These are phyloP conservation scores for Thysanoteuthis rhombus DNA, from an alignment of 2,888 invertebrate species.

Conservation along the genomic window DNA sequence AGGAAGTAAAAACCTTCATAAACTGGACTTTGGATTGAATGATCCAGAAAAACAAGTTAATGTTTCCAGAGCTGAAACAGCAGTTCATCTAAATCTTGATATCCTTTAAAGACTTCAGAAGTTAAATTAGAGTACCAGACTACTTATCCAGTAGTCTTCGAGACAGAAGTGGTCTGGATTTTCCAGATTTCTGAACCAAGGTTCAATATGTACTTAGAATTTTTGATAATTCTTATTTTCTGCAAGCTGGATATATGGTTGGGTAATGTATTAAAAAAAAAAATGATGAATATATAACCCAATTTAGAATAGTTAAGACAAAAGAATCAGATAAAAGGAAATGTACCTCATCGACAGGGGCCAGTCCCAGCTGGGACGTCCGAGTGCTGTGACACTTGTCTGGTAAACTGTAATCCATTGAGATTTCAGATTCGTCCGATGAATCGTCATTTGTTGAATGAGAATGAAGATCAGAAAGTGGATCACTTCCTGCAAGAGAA, in stretches of 20 bases:
- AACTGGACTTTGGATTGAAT: no score
- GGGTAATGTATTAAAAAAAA: no score
- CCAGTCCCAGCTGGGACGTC: constrained; percentile 52
- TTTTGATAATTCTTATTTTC: no score
- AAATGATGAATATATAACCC: fast-evolving
- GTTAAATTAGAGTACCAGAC: no score
- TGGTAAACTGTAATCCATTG: constrained; percentile 52
- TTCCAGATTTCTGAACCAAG: no score
- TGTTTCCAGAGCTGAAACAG: no score
- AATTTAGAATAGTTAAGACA: not conserved
- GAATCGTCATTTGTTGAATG: constrained; percentile 45
- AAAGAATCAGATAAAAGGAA: not conserved
- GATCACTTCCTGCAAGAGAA: constrained; percentile 32
- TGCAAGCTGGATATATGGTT: no score
- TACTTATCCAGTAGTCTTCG: no score
- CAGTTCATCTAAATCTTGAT: not conserved
- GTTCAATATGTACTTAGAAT: no score
- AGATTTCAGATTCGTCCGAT: constrained; percentile 57
- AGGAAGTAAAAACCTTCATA: no score
- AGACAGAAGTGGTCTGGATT: no score
- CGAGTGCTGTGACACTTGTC: constrained; percentile 54
- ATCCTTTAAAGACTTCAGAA: not conserved
- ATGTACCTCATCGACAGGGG: constrained; percentile 55
- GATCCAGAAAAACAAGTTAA: no score
- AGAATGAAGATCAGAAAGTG: constrained; percentile 24